These are phyloP conservation scores for Thera britannica DNA, from an alignment of 2,888 invertebrate species.

Conservation along the genomic window DNA sequence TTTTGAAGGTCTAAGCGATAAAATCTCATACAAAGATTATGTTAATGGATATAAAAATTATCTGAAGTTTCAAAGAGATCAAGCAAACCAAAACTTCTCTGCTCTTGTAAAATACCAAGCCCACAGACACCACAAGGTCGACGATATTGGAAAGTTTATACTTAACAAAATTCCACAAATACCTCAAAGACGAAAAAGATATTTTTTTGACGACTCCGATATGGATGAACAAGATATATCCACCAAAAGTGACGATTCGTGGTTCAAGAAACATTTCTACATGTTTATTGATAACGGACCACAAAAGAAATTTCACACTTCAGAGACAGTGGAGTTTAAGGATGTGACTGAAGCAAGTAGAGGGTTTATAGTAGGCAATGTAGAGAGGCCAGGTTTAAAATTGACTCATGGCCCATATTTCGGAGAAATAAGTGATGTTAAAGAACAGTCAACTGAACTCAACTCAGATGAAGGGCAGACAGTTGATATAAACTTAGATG, in stretches of 20 bases:
- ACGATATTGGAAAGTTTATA: slow-evolving; percentile 77
- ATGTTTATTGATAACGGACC: slow-evolving; percentile 62
- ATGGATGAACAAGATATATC: slow-evolving; percentile 67
- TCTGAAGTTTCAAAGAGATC: slow-evolving; percentile 66
- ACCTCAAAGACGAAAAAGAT: slow-evolving; percentile 45
- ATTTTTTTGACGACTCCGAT: slow-evolving; percentile 60
- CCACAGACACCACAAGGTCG: slow-evolving; percentile 72
- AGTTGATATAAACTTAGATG: slow-evolving; percentile 36
- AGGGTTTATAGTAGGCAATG: neutral
- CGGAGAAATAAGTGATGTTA: neutral
- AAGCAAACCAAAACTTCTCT: slow-evolving; percentile 64
- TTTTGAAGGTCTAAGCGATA: slow-evolving; percentile 57
- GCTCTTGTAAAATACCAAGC: slow-evolving; percentile 70
- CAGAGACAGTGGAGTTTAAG: slow-evolving; percentile 63
- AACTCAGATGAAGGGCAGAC: slow-evolving; percentile 31
- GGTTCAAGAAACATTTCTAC: slow-evolving; percentile 73
- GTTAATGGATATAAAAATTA: slow-evolving; percentile 74
- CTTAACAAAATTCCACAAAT: slow-evolving; percentile 66
- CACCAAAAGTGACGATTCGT: slow-evolving; percentile 68
- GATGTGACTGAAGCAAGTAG: slow-evolving; percentile 13
- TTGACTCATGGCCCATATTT: neutral
- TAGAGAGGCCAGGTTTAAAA: slow-evolving; percentile 1
- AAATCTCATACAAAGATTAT: slow-evolving; percentile 67
- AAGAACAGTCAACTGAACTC: slow-evolving; percentile 16
- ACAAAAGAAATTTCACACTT: slow-evolving; percentile 64